phyloP scores from a whole-genome alignment of 2,113 vertebrate genomes.

The Rhagologus leucostigma region DNA sequence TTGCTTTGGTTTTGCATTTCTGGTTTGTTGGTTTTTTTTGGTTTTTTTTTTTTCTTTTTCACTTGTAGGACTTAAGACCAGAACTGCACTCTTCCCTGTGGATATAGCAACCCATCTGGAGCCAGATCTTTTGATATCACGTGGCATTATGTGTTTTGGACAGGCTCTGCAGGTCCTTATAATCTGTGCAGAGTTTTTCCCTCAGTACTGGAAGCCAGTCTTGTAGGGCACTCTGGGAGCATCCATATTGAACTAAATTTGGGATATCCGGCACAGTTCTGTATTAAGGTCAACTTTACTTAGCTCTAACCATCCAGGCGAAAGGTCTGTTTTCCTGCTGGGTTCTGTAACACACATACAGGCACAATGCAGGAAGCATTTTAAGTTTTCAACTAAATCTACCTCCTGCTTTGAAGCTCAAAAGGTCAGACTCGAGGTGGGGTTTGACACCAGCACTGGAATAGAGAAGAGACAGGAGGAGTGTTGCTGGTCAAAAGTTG shows the following conservation, averaged over 20 bases:
- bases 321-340: conserved; percentile 1
- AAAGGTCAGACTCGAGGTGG: conserved; percentile 23
- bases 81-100: not conserved
- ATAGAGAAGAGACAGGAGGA: not conserved
- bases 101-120: not conserved
- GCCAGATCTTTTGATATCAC: not conserved
- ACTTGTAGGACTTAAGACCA: not conserved
- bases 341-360: not conserved
- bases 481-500: not conserved
- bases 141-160: not conserved
- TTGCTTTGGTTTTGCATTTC: not conserved
- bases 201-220: not conserved
- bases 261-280: not conserved
- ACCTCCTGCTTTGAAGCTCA: conserved; percentile 15
- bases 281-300: conserved; percentile 36
- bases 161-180: not conserved
- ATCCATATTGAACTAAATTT: not conserved
- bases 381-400: conserved; percentile 14
- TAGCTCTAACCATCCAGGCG: not conserved
- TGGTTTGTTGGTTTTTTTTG: no score
- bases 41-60: not conserved
- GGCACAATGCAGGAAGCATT: not conserved
- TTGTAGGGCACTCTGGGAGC: not conserved
- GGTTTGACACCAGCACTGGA: not conserved
- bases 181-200: not conserved